Conservation (phyloP, 2,113 vertebrate genomes). For the Rhinopomastus cyanomelas region DNA sequence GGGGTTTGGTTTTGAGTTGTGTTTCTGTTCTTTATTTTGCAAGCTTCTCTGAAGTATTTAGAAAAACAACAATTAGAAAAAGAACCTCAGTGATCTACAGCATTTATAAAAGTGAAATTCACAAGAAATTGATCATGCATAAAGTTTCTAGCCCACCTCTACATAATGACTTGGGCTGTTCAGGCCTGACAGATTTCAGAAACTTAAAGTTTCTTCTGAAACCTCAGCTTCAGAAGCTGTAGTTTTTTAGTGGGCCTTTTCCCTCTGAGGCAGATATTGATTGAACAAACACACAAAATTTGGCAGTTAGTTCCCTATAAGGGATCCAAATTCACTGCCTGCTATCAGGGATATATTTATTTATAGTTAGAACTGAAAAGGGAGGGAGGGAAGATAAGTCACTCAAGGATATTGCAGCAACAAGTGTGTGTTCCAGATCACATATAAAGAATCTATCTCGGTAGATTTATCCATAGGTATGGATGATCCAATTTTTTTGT, state of each 20-base stretch:
- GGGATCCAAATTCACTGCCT: neutral
- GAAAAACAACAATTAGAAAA: neutral
- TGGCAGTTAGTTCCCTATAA: neutral
- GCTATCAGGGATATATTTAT: neutral
- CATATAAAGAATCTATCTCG: neutral
- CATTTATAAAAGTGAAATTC: neutral
- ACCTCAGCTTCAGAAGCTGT: too few relatives aligned
- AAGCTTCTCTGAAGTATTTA: neutral
- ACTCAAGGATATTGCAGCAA: neutral
- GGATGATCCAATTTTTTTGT: neutral
- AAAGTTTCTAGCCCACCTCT: neutral
- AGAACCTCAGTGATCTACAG: neutral
- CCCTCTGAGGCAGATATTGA: neutral
- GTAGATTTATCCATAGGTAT: neutral
- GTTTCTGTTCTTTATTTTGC: neutral
- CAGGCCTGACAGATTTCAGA: neutral
- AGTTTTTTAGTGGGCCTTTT: neutral
- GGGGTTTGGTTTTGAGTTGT: neutral
- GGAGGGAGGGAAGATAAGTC: neutral
- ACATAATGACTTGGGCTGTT: neutral
- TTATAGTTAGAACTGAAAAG: neutral
- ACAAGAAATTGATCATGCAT: neutral
- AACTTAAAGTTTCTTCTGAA: neutral
- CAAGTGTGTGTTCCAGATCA: neutral
- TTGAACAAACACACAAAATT: neutral